Conservation (phyloP, 2,113 vertebrate genomes). For the Clarias batrachus region DNA sequence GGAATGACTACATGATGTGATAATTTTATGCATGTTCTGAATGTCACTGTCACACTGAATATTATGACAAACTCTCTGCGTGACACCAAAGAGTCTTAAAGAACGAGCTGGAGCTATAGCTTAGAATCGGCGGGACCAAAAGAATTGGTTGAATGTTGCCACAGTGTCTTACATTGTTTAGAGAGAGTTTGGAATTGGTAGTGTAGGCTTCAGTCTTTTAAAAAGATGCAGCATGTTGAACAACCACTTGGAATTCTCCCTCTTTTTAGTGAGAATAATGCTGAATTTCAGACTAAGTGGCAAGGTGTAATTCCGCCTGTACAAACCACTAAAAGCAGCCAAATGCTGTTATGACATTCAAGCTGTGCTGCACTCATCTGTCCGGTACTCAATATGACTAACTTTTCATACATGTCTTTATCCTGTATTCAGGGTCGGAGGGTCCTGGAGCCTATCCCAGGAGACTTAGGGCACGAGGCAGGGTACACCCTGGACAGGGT, state of each 20-base stretch:
- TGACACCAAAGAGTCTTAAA: background rate
- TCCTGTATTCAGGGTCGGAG: too few relatives aligned
- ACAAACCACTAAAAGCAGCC: background rate
- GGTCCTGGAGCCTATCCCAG: too few relatives aligned
- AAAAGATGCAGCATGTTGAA: background rate
- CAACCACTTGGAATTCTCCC: background rate
- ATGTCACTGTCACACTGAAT: constrained; percentile 30
- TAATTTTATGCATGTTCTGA: constrained; percentile 37
- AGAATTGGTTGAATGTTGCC: background rate
- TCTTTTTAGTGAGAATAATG: background rate
- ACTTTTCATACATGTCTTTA: background rate
- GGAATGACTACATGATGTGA: constrained; percentile 10
- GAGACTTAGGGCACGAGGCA: too few relatives aligned
- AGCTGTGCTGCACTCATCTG: background rate
- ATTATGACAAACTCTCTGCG: constrained; percentile 17
- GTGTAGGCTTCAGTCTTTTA: background rate
- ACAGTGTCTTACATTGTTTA: background rate
- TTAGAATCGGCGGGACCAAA: background rate
- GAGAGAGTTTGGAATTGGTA: background rate
- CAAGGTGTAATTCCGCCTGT: background rate
- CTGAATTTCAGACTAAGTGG: background rate
- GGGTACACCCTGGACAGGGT: too few relatives aligned
- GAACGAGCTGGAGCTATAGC: background rate
- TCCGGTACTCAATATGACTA: background rate
- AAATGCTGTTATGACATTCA: background rate